Percentiles rank a stretch among this genome's conserved stretches.
Evolutionary conservation across 2,113 vertebrate genomes (phyloP).

Genomic region (Marmota monax): DNA sequence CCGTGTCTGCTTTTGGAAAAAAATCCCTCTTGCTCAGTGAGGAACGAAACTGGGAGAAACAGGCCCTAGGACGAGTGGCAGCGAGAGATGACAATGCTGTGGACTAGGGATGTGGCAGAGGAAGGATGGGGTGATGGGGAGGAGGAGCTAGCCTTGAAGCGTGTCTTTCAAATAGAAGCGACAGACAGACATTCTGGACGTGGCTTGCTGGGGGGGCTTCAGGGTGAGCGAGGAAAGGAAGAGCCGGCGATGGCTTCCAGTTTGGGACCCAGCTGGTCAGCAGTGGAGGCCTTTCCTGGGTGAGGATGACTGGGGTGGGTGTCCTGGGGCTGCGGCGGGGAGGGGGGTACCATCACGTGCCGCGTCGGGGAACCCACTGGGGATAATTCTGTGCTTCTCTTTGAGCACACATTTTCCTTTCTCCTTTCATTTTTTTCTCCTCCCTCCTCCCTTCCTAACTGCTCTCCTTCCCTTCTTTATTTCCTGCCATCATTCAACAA

Average conservation of each 20-base stretch:
- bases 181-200: background rate
- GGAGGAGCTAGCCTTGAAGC: background rate
- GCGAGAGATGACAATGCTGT: background rate
- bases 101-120: background rate
- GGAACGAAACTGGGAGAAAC: background rate
- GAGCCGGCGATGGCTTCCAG: background rate
- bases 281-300: background rate
- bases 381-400: background rate
- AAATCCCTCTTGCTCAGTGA: background rate
- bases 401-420: background rate
- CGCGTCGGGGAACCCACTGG: too few species aligned
- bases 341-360: too few species aligned
- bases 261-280: background rate
- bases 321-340: rapidly evolving
- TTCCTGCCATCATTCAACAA: background rate
- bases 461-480: background rate
- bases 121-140: background rate
- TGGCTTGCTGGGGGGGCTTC: too few species aligned
- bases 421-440: background rate
- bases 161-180: background rate
- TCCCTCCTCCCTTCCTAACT: background rate
- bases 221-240: background rate
- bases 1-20: background rate
- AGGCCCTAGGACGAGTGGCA: too few species aligned
- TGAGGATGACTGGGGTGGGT: background rate